phyloP scores from a whole-genome alignment of 2,797 vertebrate species.

The Artibeus lituratus region DNA sequence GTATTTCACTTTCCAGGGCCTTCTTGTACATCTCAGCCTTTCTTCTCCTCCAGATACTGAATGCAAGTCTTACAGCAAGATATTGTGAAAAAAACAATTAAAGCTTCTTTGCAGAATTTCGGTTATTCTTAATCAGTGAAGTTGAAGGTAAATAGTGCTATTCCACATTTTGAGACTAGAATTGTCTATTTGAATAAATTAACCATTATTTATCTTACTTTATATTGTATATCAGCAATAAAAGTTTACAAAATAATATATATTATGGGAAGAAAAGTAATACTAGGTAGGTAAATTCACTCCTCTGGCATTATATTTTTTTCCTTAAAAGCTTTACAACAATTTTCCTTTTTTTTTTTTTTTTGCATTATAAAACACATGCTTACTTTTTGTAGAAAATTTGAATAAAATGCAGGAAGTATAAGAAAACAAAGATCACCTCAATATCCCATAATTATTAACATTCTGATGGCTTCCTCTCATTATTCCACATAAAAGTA shows the following conservation, averaged over 20 bases:
- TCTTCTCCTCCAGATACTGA: neutral
- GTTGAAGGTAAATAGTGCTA: neutral
- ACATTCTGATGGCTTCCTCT: neutral
- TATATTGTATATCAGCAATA: neutral
- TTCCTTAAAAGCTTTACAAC: neutral
- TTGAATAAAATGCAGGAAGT: neutral
- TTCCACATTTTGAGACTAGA: neutral
- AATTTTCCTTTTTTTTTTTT: neutral
- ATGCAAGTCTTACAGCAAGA: neutral
- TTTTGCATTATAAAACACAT: neutral
- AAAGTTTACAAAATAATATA: neutral
- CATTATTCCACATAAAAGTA: neutral
- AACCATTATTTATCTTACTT: neutral
- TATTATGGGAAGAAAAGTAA: neutral
- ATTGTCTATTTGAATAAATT: neutral
- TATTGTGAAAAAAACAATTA: neutral
- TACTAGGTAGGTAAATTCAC: neutral
- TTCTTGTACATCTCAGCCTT: neutral
- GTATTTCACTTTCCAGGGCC: neutral
- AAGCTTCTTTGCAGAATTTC: conserved; percentile 17
- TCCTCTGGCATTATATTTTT: neutral
- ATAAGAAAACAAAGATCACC: neutral
- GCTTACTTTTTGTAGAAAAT: neutral
- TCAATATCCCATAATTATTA: neutral
- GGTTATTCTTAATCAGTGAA: conserved; percentile 21